Conservation (phyloP, 2,888 invertebrate species). For the Nomada ferruginata region DNA sequence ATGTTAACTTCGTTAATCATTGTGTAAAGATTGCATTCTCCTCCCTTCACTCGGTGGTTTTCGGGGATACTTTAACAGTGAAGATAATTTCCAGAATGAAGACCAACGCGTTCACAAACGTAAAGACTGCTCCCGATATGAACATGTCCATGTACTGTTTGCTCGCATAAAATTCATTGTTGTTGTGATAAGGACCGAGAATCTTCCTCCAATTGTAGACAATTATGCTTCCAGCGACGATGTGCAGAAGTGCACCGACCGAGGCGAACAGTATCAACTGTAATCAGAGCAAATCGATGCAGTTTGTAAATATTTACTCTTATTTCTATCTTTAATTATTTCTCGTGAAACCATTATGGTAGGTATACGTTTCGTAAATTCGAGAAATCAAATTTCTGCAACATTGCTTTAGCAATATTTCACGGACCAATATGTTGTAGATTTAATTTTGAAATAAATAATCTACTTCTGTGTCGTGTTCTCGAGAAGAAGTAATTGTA, state of each 20-base stretch:
- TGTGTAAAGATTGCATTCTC: too few species aligned
- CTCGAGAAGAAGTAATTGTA: too few species aligned
- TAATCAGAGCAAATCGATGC: constrained; percentile 61
- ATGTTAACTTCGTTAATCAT: background rate
- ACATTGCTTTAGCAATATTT: background rate
- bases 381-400: too few species aligned
- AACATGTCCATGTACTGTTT: constrained; percentile 89
- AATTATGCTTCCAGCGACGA: constrained; percentile 88
- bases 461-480: too few species aligned
- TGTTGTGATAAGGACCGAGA: constrained; percentile 78
- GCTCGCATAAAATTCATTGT: constrained; percentile 86
- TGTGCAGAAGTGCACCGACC: constrained; percentile 87
- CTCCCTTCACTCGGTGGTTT: constrained; percentile 50
- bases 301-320: constrained; percentile 4
- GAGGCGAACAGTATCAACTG: constrained; percentile 87
- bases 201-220: constrained; percentile 85
- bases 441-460: too few species aligned
- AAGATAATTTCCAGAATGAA: constrained; percentile 88
- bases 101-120: constrained; percentile 87
- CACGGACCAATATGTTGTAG: too few species aligned
- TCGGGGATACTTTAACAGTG: constrained; percentile 84
- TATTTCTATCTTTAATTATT: background rate
- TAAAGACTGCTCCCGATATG: constrained; percentile 88
- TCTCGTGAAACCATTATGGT: too few species aligned
- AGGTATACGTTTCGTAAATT: too few species aligned